Conservation (phyloP, 2,113 vertebrate species). For the Circaetus cinerascens region DNA sequence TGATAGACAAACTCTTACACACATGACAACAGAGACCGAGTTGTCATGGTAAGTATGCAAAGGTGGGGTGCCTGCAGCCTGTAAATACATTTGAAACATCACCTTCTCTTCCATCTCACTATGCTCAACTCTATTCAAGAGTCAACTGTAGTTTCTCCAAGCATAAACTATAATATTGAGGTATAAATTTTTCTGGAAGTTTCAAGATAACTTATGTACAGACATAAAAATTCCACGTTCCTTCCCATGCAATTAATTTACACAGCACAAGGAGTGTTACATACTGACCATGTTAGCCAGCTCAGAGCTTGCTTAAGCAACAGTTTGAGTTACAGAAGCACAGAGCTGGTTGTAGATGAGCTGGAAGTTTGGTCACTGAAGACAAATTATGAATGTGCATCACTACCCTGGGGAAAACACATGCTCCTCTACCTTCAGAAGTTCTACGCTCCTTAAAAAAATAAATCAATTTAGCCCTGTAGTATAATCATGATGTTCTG, state of each 20-base stretch:
- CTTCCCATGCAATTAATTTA: neutral
- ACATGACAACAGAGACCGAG: fast-evolving
- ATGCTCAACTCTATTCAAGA: neutral
- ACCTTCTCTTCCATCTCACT: neutral
- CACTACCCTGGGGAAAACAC: neutral
- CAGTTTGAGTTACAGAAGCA: neutral
- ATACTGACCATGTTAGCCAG: neutral
- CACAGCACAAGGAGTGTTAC: neutral
- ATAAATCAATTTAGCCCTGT: neutral
- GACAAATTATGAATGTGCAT: neutral
- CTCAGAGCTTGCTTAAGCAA: neutral
- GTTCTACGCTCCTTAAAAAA: neutral
- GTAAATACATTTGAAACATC: neutral
- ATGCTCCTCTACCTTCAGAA: neutral
- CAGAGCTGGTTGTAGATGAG: no score
- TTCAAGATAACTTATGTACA: neutral
- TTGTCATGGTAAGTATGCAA: no score
- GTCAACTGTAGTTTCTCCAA: neutral
- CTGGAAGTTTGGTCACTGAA: neutral
- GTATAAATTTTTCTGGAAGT: fast-evolving
- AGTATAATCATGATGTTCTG: neutral
- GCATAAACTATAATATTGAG: neutral
- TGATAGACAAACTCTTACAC: neutral
- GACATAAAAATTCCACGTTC: neutral
- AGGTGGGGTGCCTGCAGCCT: no score